Base-by-base conservation (phyloP, 1,140 invertebrate species). In the Bombyx mandarina region DNA sequence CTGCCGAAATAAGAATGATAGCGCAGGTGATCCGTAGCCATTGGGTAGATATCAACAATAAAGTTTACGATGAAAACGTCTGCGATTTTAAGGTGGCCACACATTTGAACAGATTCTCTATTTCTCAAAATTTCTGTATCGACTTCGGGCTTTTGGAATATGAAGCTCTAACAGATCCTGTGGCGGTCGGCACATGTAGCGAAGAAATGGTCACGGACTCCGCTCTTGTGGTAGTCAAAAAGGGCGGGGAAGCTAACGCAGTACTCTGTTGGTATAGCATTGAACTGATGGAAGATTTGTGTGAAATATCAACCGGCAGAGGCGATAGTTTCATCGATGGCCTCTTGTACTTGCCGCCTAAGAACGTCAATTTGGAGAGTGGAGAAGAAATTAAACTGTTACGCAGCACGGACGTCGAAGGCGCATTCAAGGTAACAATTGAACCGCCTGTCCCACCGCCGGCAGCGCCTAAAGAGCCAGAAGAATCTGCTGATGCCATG, bases 231-330 rank as follows among this genome's bases (percentile, higher is more conserved):
- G 63, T 71, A 7, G 53, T 84, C 10, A 65, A 56, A 22, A 65
- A 69, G 22, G 57, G 63, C 54, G 81, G 81, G 2, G 8, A 59
- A 50, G 66, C 69, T 0, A 81, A 78, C 71, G 74, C 70, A 44
- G 66, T 84, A 22, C 52, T 84, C 6, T 83, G 81, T 51, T 86
- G 79, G 79, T 84, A 79, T 48, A 63, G 60, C n/a, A 74, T 86
- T 55, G 71, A 84, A 53, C 35, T 86, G 7, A 73, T 82, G 63
- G 71, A 83, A 45, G 63, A 69, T 45, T 26, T 73, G 18, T 65
- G 46, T 8, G 65, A 69, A 44, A 65, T 86, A 43, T 64, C 66
- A 10, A 86, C 80, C 7, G 78, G 75, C 7, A 70, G 77, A 49
- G 47, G 62, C 6, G 57, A 69, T 44, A 69, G 74, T 55, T 82